Evolutionary conservation across 2,888 invertebrate species (phyloP), one percentile per base, ranked within the genome.

Genomic region (Lasioglossum pauxillum): DNA sequence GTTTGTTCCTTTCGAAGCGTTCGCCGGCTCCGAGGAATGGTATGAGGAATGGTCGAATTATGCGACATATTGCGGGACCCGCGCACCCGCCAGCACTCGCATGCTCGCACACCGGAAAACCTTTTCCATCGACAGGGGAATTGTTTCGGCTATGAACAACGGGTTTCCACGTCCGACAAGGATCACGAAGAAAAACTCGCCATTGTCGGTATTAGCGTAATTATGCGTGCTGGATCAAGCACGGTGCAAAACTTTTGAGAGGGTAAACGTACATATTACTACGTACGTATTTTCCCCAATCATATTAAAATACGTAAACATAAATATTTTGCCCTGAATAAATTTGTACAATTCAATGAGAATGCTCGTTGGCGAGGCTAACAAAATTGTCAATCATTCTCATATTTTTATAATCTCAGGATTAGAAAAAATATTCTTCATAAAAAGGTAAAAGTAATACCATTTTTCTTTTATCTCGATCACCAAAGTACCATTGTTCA

Each of bases 31-130:
- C 75, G 64, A 76, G 78, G 80, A 80, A 82, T 90, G 85, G 88
- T 86, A 89, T 91, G 93, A 93, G 90, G 91, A 92, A 93, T 93
- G 88, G 92, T 84, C 84, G 90, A 93, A 93, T 93, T 93, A 93
- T 93, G 91, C 93, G 92, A 93, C 93, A 93, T 93, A 93, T 93
- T 92, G 91, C 91, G 76, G 86, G 83, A 60, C 84, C 78, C 84
- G 77, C 81, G 73, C 85, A 76, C 81, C 83, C 57, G 64, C 76
- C 49, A 41, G 60, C 38, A 5, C 38, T 38, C 72, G 74, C 76
- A 72, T 78, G 84, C 82, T 75, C 78, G 82, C 57, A 78, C 46
- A 46, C 73, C 84, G 84, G 86, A 84, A 89, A 90, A 89, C 82
- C 88, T 84, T 86, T 82, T 82, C 87, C 84, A 89, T 90, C 84